Conservation (phyloP, 2,888 invertebrate genomes). For the Nycteola revayana region DNA sequence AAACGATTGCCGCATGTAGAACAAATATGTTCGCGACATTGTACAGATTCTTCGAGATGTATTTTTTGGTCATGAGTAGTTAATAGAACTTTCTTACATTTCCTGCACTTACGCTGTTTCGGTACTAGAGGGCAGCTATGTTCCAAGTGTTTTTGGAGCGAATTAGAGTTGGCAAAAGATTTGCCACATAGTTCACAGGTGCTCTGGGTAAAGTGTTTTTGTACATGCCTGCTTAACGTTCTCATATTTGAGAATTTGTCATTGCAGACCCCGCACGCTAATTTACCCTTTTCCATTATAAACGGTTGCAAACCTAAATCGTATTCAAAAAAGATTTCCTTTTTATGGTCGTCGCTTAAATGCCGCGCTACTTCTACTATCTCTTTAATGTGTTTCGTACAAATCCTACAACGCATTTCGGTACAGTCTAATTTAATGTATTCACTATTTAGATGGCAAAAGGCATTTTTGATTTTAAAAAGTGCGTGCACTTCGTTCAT, state of each 20-base stretch:
- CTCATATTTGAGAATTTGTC: conserved; percentile 40
- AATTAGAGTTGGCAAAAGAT: conserved; percentile 35
- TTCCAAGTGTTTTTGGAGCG: conserved; percentile 37
- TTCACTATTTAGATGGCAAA: conserved; percentile 18
- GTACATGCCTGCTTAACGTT: conserved; percentile 44
- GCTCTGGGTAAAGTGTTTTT: conserved; percentile 43
- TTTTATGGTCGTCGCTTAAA: conserved; percentile 35
- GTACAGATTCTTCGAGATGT: conserved; percentile 33
- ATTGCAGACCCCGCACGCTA: conserved; percentile 41
- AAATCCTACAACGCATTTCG: conserved; percentile 44
- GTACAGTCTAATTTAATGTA: conserved; percentile 46
- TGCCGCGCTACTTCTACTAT: conserved; percentile 40
- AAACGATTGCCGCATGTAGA: conserved; percentile 41
- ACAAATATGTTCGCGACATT: conserved; percentile 45
- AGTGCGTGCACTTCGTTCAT: conserved; percentile 40
- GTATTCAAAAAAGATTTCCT: conserved; percentile 32
- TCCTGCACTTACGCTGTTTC: conserved; percentile 31
- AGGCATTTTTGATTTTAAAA: conserved; percentile 25
- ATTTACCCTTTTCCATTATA: conserved; percentile 35
- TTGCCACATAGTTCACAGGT: conserved; percentile 52
- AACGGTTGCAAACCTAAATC: conserved; percentile 47
- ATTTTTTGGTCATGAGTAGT: conserved; percentile 36
- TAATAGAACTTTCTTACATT: conserved; percentile 40
- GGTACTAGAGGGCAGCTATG: conserved; percentile 21
- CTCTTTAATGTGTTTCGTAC: conserved; percentile 26